Evolutionary conservation across 1,140 invertebrate species (phyloP).

Genomic region (Archegozetes longisetosus): DNA sequence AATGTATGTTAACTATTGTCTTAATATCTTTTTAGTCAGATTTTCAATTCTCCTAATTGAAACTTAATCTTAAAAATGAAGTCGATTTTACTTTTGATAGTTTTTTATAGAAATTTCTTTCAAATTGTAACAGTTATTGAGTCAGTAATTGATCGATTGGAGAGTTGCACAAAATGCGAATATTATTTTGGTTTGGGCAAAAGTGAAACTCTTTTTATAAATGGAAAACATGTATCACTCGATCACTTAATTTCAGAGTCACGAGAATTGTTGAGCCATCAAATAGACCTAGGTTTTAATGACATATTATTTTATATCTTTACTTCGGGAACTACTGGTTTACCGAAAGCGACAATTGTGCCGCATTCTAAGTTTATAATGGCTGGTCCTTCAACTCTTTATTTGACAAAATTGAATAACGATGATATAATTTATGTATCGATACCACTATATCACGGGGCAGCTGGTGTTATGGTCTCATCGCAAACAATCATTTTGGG

Average conservation of each 20-base stretch:
- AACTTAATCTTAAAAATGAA: too few species aligned
- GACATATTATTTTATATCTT: constrained; percentile 51
- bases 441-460: constrained; percentile 82
- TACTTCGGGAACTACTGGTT: constrained; percentile 78
- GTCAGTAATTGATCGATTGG: background rate
- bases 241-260: too few species aligned
- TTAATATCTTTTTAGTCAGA: background rate
- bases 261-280: too few species aligned
- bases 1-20: constrained; percentile 21
- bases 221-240: too few species aligned
- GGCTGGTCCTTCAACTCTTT: background rate
- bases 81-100: too few species aligned
- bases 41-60: too few species aligned
- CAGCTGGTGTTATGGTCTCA: constrained; percentile 69
- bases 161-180: background rate
- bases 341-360: constrained; percentile 77
- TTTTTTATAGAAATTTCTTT: too few species aligned
- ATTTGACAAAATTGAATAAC: constrained; percentile 23
- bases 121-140: too few species aligned
- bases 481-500: constrained; percentile 73
- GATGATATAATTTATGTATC: constrained; percentile 72
- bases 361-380: constrained; percentile 47
- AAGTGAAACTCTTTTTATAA: too few species aligned
- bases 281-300: background rate
- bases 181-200: background rate